Evolutionary conservation across 2,888 invertebrate species (phyloP), one percentile per base, ranked within the genome.

Genomic region (Liopterus haemorrhoidalis): DNA sequence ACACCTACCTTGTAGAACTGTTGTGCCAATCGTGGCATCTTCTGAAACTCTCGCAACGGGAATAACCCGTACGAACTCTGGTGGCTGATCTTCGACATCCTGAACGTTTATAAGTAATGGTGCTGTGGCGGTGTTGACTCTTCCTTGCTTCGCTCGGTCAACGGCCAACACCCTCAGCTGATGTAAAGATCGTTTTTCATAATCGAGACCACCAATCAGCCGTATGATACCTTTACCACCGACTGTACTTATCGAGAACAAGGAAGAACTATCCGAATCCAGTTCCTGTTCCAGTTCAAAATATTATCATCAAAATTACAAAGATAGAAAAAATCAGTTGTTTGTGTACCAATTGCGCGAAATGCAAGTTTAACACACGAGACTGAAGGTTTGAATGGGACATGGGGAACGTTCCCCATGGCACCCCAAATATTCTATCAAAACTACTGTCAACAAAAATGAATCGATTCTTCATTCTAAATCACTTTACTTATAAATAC

Each of bases 1-100:
- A n/a, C n/a, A 31, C 52, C 50, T 65, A 85, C 86, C 85, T 81
- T 88, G 84, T 50, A 90, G 70, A 42, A 91, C 83, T n/a, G 82
- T 78, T 0, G 88, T 83, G 20, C 89, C 91, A 32, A 87, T 73
- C 2, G 81, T 77, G 1, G 83, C 83, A 71, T 92, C 88, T 68
- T 94, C 93, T 41, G 85, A 78, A 46, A 93, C 82, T 58, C 90
- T 77, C 0, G 87, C 86, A n/a, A 93, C 86, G 1, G 92, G 85
- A 50, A 84, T 85, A 8, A 86, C 87, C 41, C 84, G 79, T 16
- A 92, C 79, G 68, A 94, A 94, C 63, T 88, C 87, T 0, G 94
- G 93, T 0, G 91, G 89, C 64, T 89, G 86, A 66, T 94, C 94
- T 66, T 92, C 92, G 15, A 90, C 81, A 69, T 95, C 94, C 60